Percentiles rank a stretch among this genome's conserved stretches.
Evolutionary conservation across 2,888 invertebrate genomes (phyloP).

Genomic region (Nebria brevicollis): DNA sequence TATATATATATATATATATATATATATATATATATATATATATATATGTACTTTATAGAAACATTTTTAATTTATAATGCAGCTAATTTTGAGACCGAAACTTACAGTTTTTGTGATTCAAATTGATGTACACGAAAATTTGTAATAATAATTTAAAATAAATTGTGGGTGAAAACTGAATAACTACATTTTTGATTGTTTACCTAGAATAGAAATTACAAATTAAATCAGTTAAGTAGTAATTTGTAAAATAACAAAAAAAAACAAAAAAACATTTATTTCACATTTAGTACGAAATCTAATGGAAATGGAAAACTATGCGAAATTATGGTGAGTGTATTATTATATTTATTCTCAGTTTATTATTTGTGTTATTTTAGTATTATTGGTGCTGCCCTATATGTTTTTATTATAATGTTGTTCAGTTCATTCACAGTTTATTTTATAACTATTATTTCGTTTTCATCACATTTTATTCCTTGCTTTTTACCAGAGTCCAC

Average conservation of each 20-base stretch:
- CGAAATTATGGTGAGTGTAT: slow-evolving; percentile 39
- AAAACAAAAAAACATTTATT: background rate
- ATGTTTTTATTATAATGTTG: slow-evolving; percentile 27
- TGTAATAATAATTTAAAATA: slow-evolving; percentile 55
- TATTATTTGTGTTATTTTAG: slow-evolving; percentile 7
- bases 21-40: slow-evolving; percentile 14
- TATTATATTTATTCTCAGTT: slow-evolving; percentile 1
- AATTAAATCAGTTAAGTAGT: slow-evolving; percentile 9
- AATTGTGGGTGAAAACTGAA: slow-evolving; percentile 54
- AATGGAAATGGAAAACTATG: slow-evolving; percentile 32
- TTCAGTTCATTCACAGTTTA: slow-evolving; percentile 51
- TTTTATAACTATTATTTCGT: slow-evolving; percentile 38
- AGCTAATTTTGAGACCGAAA: slow-evolving; percentile 22
- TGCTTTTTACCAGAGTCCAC: no score
- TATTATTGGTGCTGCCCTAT: slow-evolving; percentile 39
- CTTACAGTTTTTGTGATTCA: slow-evolving; percentile 27
- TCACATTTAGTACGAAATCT: slow-evolving; percentile 37
- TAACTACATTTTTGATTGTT: slow-evolving; percentile 14
- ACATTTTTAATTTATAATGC: slow-evolving; percentile 28
- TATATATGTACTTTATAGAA: background rate
- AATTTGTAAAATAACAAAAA: slow-evolving; percentile 20
- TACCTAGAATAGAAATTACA: slow-evolving; percentile 36
- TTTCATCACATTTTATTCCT: background rate
- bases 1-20: slow-evolving; percentile 4
- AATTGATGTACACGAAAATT: slow-evolving; percentile 51